Evolutionary conservation across 2,797 vertebrate species (phyloP).

Genomic region (Helarctos malayanus): DNA sequence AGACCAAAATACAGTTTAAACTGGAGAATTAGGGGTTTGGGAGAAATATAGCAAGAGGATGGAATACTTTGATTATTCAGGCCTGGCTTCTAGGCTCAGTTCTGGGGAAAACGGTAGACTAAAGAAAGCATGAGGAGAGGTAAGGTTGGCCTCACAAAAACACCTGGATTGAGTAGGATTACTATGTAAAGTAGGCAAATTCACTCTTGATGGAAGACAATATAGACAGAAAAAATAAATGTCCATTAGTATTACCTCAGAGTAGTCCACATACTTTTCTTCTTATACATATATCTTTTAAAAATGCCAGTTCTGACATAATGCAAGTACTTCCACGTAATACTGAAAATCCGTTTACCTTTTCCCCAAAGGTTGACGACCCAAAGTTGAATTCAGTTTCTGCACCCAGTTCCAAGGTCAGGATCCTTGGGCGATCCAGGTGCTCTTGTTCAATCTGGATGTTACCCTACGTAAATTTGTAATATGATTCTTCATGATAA

Average conservation of each 20-base stretch:
- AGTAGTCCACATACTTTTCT: not conserved
- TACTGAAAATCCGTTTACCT: not conserved
- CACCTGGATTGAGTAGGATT: not conserved
- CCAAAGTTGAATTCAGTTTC: not conserved
- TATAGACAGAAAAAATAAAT: not conserved
- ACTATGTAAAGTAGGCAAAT: not conserved
- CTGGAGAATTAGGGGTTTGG: rapidly evolving
- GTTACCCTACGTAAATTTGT: not conserved
- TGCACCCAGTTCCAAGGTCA: not conserved
- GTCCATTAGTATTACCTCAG: not conserved
- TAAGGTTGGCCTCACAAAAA: not conserved
- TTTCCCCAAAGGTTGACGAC: not conserved
- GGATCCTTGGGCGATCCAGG: not conserved
- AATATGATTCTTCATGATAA: not conserved
- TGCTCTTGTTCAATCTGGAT: not conserved
- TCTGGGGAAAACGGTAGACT: not conserved
- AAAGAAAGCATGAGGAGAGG: not conserved
- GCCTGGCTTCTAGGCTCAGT: not conserved
- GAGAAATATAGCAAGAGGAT: rapidly evolving
- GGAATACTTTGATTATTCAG: not conserved
- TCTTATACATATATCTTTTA: not conserved
- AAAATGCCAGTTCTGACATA: not conserved
- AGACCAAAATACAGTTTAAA: not conserved
- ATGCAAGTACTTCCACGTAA: not conserved
- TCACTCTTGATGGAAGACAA: not conserved